Evolutionary conservation across 1,140 invertebrate genomes (phyloP).

Genomic region (Drosophila pallidifrons): DNA sequence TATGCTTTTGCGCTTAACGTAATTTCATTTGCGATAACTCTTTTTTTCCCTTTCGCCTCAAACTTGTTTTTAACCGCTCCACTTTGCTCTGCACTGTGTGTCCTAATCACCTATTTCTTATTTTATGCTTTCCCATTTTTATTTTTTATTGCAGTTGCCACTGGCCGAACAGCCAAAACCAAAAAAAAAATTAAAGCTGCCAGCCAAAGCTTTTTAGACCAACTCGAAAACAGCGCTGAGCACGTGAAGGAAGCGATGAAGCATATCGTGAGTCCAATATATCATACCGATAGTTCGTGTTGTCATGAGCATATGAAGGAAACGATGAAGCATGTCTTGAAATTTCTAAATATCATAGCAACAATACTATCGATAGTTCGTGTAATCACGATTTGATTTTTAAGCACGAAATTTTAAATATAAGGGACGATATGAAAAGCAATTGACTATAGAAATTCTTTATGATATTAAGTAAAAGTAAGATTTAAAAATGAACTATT

Average conservation of each 20-base stretch:
- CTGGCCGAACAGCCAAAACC: constrained; percentile 4
- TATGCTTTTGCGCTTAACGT: constrained; percentile 26
- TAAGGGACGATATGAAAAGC: no score
- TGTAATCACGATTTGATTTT: no score
- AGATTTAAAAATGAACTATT: no score
- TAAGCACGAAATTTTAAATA: no score
- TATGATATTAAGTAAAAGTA: no score
- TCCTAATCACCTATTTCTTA: constrained; percentile 73
- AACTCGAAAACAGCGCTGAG: not conserved
- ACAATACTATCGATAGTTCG: no score
- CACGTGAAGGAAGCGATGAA: not conserved
- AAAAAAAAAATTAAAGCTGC: constrained; percentile 19
- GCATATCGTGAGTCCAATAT: no score
- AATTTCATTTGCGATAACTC: constrained; percentile 61
- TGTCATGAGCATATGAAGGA: no score
- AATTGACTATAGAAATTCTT: no score
- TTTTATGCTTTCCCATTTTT: constrained; percentile 43
- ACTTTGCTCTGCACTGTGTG: constrained; percentile 29
- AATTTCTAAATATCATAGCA: no score
- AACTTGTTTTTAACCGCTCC: constrained; percentile 56
- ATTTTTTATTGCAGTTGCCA: constrained; percentile 47
- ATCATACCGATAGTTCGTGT: no score
- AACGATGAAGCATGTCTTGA: no score
- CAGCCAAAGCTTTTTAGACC: constrained; percentile 34
- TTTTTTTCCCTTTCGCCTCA: constrained; percentile 74